Evolutionary conservation across 1,140 invertebrate species (phyloP), one percentile per base, ranked within the genome.

Genomic region (Drosophila nasuta): DNA sequence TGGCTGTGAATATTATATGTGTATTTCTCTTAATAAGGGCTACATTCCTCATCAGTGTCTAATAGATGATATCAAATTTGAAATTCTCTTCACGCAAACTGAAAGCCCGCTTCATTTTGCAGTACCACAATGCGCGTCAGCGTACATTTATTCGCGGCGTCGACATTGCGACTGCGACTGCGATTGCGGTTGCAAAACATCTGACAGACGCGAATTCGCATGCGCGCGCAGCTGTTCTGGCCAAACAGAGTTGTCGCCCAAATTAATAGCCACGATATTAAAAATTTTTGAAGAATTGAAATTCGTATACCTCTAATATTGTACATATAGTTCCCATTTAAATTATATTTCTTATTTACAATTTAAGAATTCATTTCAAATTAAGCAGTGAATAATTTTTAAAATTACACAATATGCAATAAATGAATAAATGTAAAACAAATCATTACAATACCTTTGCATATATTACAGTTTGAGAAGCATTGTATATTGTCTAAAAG

Each of bases 111-210:
- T 66, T 66, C 63, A 72, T 43, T 65, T 35, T 15, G 33, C 28
- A 15, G 11, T 41, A 5, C 66, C 7, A 35, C 28, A 41, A 17
- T 41, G 57, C 64, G 70, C 64, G 33, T 52, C 58, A 46, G 33
- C 20, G 48, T 62, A 30, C 20, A 38, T 69, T 20, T 17, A 33
- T 68, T 74, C 57, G 49, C 71, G 65, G 48, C 65, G 49, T 49
- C 71, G 65, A 49, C 71, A 74, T 74, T 74, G 71, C 71, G 71
- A 74, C 71, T 60, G 58, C 58, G 58, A 35, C 20, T 63, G 46
- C 60, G 33, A 11, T 62, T 74, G 65, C 65, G 33, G 7, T 62
- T 74, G 71, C 65, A 69, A 74, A 62, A 56, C 43, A 56, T 69
- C 45, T 64, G 64, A 71, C 68, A 51, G 68, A 28, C 41, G 65